phyloP scores from a whole-genome alignment of 2,797 vertebrate species.

The Chromis chromis region DNA sequence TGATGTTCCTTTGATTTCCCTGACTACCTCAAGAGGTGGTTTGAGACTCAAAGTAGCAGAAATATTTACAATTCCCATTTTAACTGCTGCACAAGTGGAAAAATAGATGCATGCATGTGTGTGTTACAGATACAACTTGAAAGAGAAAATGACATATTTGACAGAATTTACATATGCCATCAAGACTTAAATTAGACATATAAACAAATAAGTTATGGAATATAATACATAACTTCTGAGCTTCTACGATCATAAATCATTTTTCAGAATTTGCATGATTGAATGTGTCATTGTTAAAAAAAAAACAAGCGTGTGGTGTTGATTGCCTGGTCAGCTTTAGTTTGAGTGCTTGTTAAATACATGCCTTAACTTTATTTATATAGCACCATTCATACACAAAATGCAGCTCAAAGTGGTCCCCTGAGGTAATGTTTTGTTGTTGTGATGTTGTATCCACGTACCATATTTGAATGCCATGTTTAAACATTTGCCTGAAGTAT shows the following conservation, averaged over 20 bases:
- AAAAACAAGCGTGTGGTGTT: not conserved
- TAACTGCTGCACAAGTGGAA: not conserved
- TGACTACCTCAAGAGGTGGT: not conserved
- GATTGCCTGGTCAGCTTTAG: not conserved
- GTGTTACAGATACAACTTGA: no score
- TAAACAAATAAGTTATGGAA: not conserved
- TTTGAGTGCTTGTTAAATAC: not conserved
- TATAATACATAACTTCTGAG: not conserved
- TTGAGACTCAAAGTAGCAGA: not conserved
- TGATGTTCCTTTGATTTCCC: slow-evolving; percentile 1
- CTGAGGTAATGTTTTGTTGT: not conserved
- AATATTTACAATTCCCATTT: not conserved
- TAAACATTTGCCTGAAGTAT: not conserved
- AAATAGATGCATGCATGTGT: not conserved
- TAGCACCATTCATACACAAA: no score
- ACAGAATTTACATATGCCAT: not conserved
- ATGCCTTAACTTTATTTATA: no score
- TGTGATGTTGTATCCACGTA: not conserved
- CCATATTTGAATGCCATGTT: not conserved
- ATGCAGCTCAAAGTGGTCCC: not conserved
- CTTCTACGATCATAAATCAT: not conserved
- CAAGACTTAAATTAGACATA: not conserved
- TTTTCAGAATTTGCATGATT: not conserved
- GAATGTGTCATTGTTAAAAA: not conserved
- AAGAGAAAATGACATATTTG: not conserved